phyloP scores from a whole-genome alignment of 1,140 invertebrate species.

The Monomorium pharaonis region DNA sequence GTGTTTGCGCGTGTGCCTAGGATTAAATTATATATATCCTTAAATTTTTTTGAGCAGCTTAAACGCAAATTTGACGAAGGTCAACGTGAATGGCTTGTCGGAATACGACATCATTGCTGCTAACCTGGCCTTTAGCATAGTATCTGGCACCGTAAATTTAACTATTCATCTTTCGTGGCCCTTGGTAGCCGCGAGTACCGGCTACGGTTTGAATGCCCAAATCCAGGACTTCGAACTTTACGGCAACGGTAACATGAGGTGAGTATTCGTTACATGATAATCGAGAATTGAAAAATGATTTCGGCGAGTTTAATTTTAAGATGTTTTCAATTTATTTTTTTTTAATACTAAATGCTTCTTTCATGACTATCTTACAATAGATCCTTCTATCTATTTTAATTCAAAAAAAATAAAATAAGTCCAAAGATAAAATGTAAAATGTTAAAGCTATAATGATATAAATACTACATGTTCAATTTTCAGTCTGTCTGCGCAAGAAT shows the following conservation, averaged over 20 bases:
- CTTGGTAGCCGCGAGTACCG: neutral
- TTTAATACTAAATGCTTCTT: neutral
- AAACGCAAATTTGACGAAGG: neutral
- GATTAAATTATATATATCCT: neutral
- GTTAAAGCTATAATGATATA: neutral
- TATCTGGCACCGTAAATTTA: neutral
- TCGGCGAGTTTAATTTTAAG: neutral
- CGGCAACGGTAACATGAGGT: slow-evolving; percentile 29
- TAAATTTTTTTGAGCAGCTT: too few relatives aligned
- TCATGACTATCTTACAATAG: neutral
- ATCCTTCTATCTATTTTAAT: neutral
- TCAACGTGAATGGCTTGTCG: slow-evolving; percentile 18
- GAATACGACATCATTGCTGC: slow-evolving; percentile 15
- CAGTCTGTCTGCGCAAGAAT: neutral
- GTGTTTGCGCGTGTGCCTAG: neutral
- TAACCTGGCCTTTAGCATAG: neutral
- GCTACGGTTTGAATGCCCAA: neutral
- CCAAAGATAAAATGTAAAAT: neutral
- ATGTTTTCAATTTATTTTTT: neutral
- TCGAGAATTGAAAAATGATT: neutral
- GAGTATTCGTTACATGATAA: neutral
- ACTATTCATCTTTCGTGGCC: slow-evolving; percentile 31
- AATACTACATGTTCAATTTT: neutral
- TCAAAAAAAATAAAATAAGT: neutral
- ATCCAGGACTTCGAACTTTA: neutral